These are phyloP conservation scores for Megaceryle torquata DNA, from an alignment of 2,113 vertebrate genomes.

Conservation along the genomic window DNA sequence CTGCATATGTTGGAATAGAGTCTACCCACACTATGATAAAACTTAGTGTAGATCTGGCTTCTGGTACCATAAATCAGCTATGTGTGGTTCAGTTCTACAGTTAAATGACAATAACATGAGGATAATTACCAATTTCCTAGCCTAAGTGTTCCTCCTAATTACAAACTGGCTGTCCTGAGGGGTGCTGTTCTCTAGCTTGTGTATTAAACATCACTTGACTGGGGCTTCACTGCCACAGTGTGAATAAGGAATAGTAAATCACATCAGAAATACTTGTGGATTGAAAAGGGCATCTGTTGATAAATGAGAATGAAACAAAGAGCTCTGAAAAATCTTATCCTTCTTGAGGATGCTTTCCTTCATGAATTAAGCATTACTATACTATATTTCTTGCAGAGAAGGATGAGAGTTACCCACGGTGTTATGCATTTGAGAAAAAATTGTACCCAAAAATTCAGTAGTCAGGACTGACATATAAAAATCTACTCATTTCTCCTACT, in stretches of 20 bases:
- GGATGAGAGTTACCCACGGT: not conserved
- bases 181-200: not conserved
- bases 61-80: not conserved
- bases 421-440: not conserved
- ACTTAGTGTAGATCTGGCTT: not conserved
- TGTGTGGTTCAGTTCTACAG: not conserved
- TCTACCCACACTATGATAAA: not conserved
- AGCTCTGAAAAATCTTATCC: not conserved
- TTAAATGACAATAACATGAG: not conserved
- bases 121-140: not conserved
- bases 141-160: constrained; percentile 9
- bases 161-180: not conserved
- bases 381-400: not conserved
- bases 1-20: not conserved
- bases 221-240: not conserved
- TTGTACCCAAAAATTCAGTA: not conserved
- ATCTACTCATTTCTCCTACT: not conserved
- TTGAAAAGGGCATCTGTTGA: not conserved
- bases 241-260: not conserved
- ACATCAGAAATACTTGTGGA: not conserved
- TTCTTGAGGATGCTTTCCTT: not conserved
- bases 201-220: not conserved
- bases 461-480: not conserved
- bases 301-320: not conserved
- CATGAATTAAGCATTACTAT: not conserved